phyloP scores from a whole-genome alignment of 2,888 invertebrate species.

The Apocheima hispidaria region DNA sequence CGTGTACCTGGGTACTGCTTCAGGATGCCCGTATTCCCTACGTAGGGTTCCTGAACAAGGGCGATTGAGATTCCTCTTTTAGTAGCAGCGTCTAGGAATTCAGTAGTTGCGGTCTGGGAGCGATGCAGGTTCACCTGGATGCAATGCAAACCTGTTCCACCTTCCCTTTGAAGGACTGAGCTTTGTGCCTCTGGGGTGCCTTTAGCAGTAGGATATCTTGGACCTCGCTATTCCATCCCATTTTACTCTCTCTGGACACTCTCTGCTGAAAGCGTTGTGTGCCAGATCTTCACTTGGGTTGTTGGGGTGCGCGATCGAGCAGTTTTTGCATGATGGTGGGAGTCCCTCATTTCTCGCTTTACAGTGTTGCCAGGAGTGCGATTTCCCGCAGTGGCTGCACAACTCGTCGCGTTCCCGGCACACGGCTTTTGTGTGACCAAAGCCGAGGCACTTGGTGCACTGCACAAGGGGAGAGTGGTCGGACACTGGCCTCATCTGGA shows the following conservation, averaged over 20 bases:
- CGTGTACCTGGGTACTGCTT: too few species aligned
- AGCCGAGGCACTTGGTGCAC: background rate
- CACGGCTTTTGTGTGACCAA: background rate
- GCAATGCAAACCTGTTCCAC: too few species aligned
- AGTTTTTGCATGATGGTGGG: background rate
- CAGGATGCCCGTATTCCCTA: too few species aligned
- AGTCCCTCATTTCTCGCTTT: background rate
- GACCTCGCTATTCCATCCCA: too few species aligned
- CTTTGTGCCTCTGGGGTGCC: too few species aligned
- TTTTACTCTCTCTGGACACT: too few species aligned
- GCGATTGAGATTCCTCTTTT: background rate
- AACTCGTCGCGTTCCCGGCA: background rate
- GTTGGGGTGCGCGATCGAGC: background rate
- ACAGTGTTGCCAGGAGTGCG: too few species aligned
- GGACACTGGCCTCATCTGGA: too few species aligned
- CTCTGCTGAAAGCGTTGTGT: background rate
- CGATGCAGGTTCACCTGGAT: background rate
- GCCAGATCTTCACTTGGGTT: background rate
- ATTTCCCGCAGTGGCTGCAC: background rate
- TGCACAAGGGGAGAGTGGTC: too few species aligned
- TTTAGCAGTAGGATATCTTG: too few species aligned
- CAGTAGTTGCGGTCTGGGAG: background rate
- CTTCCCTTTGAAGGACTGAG: too few species aligned
- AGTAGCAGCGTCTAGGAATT: background rate
- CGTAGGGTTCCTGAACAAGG: slow-evolving; percentile 2